Evolutionary conservation across 1,140 invertebrate genomes (phyloP), one percentile per base, ranked within the genome.

Genomic region (Myzus persicae): DNA sequence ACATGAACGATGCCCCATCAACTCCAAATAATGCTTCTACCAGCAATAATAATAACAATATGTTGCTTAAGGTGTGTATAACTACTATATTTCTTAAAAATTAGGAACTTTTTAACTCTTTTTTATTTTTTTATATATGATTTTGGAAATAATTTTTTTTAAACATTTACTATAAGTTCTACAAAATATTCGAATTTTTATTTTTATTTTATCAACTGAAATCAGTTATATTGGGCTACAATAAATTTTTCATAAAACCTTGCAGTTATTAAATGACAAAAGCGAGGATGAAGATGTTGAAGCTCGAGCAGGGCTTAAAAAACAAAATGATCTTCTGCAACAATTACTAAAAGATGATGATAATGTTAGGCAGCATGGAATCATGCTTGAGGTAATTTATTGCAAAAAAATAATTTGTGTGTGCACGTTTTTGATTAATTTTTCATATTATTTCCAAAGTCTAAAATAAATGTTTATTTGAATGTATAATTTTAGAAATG

Each of bases 201-300:
- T 46, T 88, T 51, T 51, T 51, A 48, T 48, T 22, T 88, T 40
- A 38, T 82, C 31, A 31, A 31, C 14, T 31, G 42, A 46, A 3
- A 51, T 76, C 38, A 7, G 48, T 88, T 87, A 38, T 82, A 26
- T 38, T 88, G n/a, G 18, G 67, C 24, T 91, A 26, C 31, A 91
- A 91, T 91, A 44, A 76, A 88, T 51, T 92, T 84, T 88, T 89
- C 40, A 87, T 94, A 93, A 84, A 93, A 94, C 91, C 94, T 96
- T 95, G 40, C 95, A 98, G 97, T 96, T 98, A 94, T 95, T 99
- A 46, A 98, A 98, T 94, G 97, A 98, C 93, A 97, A 97, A 95
- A 97, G 96, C 89, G 97, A 98, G 94, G 97, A 98, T 94, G 97
- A 98, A 94, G 96, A 97, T 94, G 95, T 97, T 67, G 96, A 97